Evolutionary conservation across 92 coral and sea anemone species (phyloP).

Genomic region (Diadumene lineata): DNA sequence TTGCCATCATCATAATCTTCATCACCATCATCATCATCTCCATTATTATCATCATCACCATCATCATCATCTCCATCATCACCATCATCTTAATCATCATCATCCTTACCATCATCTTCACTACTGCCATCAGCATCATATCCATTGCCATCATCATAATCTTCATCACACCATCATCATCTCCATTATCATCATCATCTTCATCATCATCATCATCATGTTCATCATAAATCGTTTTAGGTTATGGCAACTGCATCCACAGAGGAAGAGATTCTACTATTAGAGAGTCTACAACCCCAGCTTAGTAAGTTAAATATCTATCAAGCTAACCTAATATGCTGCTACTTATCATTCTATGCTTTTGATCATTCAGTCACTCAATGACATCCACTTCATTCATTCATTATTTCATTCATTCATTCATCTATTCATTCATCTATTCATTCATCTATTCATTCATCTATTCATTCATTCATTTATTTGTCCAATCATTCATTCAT

Average conservation of each 20-base stretch:
- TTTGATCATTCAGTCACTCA: too few species aligned
- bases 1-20: too few species aligned
- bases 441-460: not conserved
- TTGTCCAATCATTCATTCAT: too few species aligned
- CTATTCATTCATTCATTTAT: not conserved
- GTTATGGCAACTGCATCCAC: slow-evolving; percentile 83
- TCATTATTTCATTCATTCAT: too few species aligned
- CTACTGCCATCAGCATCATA: not conserved
- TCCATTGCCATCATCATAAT: not conserved
- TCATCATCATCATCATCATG: not conserved
- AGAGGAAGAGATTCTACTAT: slow-evolving; percentile 82
- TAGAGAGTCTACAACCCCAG: slow-evolving; percentile 80
- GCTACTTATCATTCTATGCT: too few species aligned
- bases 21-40: not conserved
- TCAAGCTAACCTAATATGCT: too few species aligned
- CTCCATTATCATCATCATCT: not conserved
- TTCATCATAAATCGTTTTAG: slow-evolving; percentile 43
- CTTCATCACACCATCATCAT: not conserved
- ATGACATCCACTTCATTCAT: not conserved
- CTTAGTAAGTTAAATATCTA: slow-evolving; percentile 71
- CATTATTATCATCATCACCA: not conserved
- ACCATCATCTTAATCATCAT: not conserved
- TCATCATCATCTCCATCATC: not conserved
- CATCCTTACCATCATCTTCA: not conserved
- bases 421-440: not conserved